Base-by-base conservation (phyloP, 2,888 invertebrate genomes). In the Bombylius discolor region DNA sequence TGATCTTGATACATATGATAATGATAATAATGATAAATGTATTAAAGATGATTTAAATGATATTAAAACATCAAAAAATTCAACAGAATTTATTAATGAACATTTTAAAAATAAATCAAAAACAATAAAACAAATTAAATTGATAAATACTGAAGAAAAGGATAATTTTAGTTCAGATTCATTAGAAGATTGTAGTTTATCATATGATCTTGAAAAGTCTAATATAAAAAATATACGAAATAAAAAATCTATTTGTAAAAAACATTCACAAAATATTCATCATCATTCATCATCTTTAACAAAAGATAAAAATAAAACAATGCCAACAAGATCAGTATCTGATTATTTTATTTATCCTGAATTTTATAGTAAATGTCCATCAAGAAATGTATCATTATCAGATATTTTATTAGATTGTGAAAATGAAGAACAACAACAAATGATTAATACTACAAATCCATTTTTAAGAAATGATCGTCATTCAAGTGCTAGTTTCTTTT, bases 151-250 rank as follows among this genome's bases (percentile, higher is more conserved):
- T n/a, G 72, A 77, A 56, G 84, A 83, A 0, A 84, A 84, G 49
- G 84, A 82, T 0, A 85, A 84, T 64, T 87, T 87, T 64, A 87
- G 87, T 52, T 87, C 87, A 0, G 89, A 89, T 72, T 87, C 87
- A 1, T 71, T 89, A 53, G 88, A 89, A 72, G 86, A 85, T 60
- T 82, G 81, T 64, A 81, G 82, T 66, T 70, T 81, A 0, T 79
- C 78, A 61, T 76, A 78, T 64, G 79, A 79, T 50, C 74, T 73
- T 13, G 77, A 58, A 23, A 62, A 63, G 47, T 59, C 58, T 8
- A 14, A 63, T 44, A 72, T 77, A 63, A 53, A 59, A 46, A 61
- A 62, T 50, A 64, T 63, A 4, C 70, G 70, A 56, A 70, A 70
- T 58, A 57, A 53, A 8, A 80, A 79, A 63, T 77, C 76, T 62